Percentiles rank a stretch among this genome's conserved stretches.
Conservation (phyloP, 2,888 invertebrate species). For the Hybos culiciformis region DNA sequence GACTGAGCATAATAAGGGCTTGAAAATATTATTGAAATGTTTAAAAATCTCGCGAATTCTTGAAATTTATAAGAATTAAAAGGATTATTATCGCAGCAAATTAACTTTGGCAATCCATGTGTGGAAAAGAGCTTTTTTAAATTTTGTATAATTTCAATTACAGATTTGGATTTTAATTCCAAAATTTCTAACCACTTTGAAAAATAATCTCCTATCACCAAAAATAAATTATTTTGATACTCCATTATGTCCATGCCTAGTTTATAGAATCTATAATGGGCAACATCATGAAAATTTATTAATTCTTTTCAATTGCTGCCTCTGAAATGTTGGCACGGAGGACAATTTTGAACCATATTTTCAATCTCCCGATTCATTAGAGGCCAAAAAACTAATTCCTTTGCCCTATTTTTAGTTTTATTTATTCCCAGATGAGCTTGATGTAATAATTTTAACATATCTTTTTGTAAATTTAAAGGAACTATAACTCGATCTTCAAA, state of each 20-base stretch:
- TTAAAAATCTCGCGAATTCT: constrained; percentile 16
- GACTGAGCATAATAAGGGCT: constrained; percentile 17
- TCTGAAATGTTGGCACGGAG: constrained; percentile 12
- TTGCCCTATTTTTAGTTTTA: background rate
- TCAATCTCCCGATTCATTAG: background rate
- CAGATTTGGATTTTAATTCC: constrained; percentile 7
- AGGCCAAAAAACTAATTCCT: background rate
- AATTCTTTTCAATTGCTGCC: constrained; percentile 8
- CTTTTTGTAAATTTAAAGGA: too few relatives aligned
- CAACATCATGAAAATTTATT: constrained; percentile 18
- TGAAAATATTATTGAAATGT: constrained; percentile 12
- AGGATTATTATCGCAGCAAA: constrained; percentile 16
- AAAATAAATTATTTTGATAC: constrained; percentile 14
- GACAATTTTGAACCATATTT: background rate
- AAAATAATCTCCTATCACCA: constrained; percentile 17
- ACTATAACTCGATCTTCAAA: constrained; percentile 15
- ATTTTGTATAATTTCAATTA: constrained; percentile 7
- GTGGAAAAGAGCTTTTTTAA: constrained; percentile 14
- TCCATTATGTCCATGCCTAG: constrained; percentile 20
- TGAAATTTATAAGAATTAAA: constrained; percentile 13
- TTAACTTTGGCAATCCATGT: constrained; percentile 16
- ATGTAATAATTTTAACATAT: background rate
- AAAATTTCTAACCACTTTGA: constrained; percentile 15
- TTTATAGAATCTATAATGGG: constrained; percentile 18
- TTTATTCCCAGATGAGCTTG: background rate